phyloP scores from a whole-genome alignment of 2,113 vertebrate genomes.

The Heteronetta atricapilla region DNA sequence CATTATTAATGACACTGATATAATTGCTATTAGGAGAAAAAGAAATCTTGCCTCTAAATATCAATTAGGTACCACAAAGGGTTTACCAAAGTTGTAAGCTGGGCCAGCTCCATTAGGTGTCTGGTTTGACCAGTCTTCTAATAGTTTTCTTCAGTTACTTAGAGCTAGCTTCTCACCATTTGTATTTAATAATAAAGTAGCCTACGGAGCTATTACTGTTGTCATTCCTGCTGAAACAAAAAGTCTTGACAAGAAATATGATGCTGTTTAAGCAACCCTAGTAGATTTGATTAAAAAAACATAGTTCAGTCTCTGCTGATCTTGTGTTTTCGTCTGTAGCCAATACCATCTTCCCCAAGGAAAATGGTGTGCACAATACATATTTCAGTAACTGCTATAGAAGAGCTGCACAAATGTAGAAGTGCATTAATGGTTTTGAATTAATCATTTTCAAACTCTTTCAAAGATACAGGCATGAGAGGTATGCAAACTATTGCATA shows the following conservation, averaged over 20 bases:
- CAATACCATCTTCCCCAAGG: background rate
- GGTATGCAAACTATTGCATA: background rate
- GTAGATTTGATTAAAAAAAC: slow-evolving; percentile 10
- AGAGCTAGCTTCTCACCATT: slow-evolving; percentile 50
- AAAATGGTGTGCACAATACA: background rate
- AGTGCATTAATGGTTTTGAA: background rate
- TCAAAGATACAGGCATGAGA: background rate
- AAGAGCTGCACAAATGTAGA: background rate
- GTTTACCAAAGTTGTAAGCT: slow-evolving; percentile 46
- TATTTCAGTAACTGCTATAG: background rate
- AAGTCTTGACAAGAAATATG: background rate
- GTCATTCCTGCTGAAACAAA: slow-evolving; percentile 24
- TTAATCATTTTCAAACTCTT: background rate
- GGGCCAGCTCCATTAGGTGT: slow-evolving; percentile 52
- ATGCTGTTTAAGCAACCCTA: slow-evolving; percentile 29
- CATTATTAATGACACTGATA: slow-evolving; percentile 69
- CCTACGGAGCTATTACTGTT: slow-evolving; percentile 1
- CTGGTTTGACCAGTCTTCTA: slow-evolving; percentile 39
- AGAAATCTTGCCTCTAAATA: slow-evolving; percentile 65
- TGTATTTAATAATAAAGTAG: slow-evolving; percentile 61
- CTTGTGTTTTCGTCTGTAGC: background rate
- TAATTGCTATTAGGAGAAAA: slow-evolving; percentile 69
- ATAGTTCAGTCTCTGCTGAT: background rate
- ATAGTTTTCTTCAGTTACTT: slow-evolving; percentile 69
- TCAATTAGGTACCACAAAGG: slow-evolving; percentile 62